Base-by-base conservation (phyloP, 92 coral and sea anemone genomes). In the Plumapathes pennacea region DNA sequence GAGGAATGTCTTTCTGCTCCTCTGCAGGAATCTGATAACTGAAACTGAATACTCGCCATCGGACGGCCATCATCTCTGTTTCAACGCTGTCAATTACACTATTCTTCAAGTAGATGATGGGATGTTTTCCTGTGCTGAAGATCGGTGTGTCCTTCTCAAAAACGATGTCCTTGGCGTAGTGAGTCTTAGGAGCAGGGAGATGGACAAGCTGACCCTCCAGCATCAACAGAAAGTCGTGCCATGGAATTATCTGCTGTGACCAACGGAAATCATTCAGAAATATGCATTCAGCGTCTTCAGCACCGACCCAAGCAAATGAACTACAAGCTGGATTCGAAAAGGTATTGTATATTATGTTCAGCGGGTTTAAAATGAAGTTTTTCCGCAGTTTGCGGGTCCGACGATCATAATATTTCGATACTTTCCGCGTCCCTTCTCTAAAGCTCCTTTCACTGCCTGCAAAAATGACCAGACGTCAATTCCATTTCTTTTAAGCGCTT, bases 111-210 rank as follows among this genome's bases (percentile, higher is more conserved):
- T 25, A 77, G 3, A 58, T 55, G 20, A 77, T 19, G 3, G 59
- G 65, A 25, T 52, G 10, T 38, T 67, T 76, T 33, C 70, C 56
- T 3, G 83, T 76, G 33, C 61, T 37, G 58, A 76, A 77, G 27
- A 70, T 62, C 0, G 78, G 78, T 20, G 69, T 54, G 64, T 78
- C 78, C 13, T 13, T 36, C 1, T 29, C 18, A 23, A 67, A 47
- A 4, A 25, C 32, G 4, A 74, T 46, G 48, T 81, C 88, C 22
- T 54, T 65, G 17, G 77, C 50, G 47, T 47, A 73, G 25, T 80
- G 86, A 2, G 78, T 53, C 42, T 80, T 72, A 3, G 71, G 86
- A 4, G 86, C 81, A 32, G 86, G 81, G 9, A 72, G 36, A 48
- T 80, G 74, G 43, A 72, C 71, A 5, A 43, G 37, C 39, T 75